Percentiles rank a stretch among this genome's conserved stretches.
These are phyloP conservation scores for Episyrphus balteatus DNA, from an alignment of 1,140 invertebrate genomes.

Conservation along the genomic window DNA sequence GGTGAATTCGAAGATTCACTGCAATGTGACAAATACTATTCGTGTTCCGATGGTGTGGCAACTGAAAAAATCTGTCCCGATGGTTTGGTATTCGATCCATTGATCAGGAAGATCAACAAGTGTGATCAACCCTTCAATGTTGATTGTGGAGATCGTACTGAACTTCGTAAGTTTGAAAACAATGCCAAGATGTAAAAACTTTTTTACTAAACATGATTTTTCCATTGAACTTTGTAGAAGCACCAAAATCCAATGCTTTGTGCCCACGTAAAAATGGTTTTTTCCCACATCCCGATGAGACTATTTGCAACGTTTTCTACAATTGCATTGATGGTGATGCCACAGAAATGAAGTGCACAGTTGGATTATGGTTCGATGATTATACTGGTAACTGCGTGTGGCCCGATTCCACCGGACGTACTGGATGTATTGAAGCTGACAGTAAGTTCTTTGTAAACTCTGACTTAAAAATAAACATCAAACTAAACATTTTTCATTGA, in stretches of 20 bases:
- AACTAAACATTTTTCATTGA: not conserved
- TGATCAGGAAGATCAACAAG: slow-evolving; percentile 74
- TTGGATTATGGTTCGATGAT: slow-evolving; percentile 78
- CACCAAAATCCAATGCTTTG: slow-evolving; percentile 54
- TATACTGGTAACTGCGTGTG: slow-evolving; percentile 72
- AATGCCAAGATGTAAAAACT: not conserved
- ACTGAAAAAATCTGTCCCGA: slow-evolving; percentile 71
- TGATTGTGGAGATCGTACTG: slow-evolving; percentile 71
- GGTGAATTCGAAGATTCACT: slow-evolving; percentile 65
- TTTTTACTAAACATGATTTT: not conserved
- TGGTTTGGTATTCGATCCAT: slow-evolving; percentile 73
- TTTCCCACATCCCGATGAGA: slow-evolving; percentile 72
- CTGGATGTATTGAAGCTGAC: slow-evolving; percentile 50
- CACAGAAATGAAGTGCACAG: slow-evolving; percentile 69
- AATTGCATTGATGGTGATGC: slow-evolving; percentile 79
- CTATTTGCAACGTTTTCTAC: slow-evolving; percentile 74
- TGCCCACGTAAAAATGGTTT: slow-evolving; percentile 79
- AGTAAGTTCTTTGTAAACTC: too few relatives aligned
- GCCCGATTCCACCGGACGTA: slow-evolving; percentile 67
- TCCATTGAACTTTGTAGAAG: slow-evolving; percentile 48
- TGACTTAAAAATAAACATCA: not conserved
- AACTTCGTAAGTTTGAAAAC: slow-evolving; percentile 64
- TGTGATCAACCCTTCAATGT: slow-evolving; percentile 85
- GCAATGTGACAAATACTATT: slow-evolving; percentile 79
- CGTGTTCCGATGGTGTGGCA: slow-evolving; percentile 61